Percentiles rank a stretch among this genome's conserved stretches.
Conservation (phyloP, 2,888 invertebrate genomes). For the Diaprepes abbreviatus region DNA sequence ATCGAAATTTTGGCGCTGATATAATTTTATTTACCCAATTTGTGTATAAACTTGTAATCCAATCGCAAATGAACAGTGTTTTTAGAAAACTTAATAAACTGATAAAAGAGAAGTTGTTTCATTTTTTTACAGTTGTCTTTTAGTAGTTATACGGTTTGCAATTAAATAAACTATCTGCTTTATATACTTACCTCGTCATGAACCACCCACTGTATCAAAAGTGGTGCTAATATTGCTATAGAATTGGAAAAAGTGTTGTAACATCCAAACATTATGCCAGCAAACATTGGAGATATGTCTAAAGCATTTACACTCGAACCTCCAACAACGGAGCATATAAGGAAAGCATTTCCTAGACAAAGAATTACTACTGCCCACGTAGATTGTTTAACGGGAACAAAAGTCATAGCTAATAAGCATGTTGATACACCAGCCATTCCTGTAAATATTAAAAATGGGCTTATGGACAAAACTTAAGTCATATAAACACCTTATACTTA, state of each 20-base stretch:
- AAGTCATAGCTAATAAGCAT: slow-evolving; percentile 19
- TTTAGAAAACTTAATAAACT: too few species aligned
- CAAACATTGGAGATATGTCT: slow-evolving; percentile 35
- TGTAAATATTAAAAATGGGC: slow-evolving; percentile 9
- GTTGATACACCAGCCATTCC: slow-evolving; percentile 6
- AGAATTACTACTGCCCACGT: slow-evolving; percentile 13
- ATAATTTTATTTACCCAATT: neutral
- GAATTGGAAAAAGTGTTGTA: neutral
- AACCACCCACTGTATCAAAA: slow-evolving; percentile 26
- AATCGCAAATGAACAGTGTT: too few species aligned
- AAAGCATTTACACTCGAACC: slow-evolving; percentile 21
- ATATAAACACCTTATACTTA: too few species aligned
- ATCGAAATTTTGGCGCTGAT: too few species aligned
- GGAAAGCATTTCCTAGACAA: slow-evolving; percentile 7
- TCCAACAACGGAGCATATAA: neutral
- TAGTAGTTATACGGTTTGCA: too few species aligned
- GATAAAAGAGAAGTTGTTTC: too few species aligned
- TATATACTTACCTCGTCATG: slow-evolving; percentile 25
- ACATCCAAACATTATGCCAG: slow-evolving; percentile 30
- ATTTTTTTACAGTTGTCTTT: too few species aligned
- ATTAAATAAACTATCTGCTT: too few species aligned
- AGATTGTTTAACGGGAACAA: slow-evolving; percentile 9
- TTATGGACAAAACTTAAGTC: too few species aligned
- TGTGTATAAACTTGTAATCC: too few species aligned
- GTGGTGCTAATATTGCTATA: slow-evolving; percentile 27